Evolutionary conservation across 2,888 invertebrate genomes (phyloP), one percentile per base, ranked within the genome.

Genomic region (Hypercompe scribonia): DNA sequence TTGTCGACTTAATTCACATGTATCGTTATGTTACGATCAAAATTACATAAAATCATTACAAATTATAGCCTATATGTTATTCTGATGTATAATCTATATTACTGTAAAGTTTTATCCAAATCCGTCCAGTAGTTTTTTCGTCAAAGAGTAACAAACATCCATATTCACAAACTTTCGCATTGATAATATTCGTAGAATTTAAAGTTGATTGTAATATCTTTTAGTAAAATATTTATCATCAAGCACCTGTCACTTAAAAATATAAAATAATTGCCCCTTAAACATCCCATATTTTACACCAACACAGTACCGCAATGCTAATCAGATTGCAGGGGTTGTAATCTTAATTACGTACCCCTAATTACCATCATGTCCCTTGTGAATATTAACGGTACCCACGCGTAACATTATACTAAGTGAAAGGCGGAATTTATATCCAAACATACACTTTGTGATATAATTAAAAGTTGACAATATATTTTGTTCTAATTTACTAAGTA

Each of bases 281-380:
- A 63, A 78, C 70, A 67, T 66, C 36, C 65, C 66, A 76, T 72
- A 73, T 80, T 79, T 80, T 81, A 82, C 65, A 65, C 64, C 68
- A 73, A 75, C 77, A 72, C 84, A 80, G 76, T 76, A 73, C 71
- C 76, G 69, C 72, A 68, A 82, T 78, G 78, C 77, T 84, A 84
- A 84, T 81, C 84, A 80, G 82, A 84, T 84, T 84, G 71, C 72
- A 72, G 76, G 80, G 86, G 84, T 75, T 75, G 68, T 83, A 85
- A 85, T 85, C 78, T 84, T 76, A 84, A 84, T 84, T 80, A 81
- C 73, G 64, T 76, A 74, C 68, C 80, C 76, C 77, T 85, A 78
- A 85, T 84, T 84, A 84, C 73, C 63, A 74, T 73, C 74, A 74
- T 75, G 82, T 79, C 82, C 84, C 80, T 84, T 71, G 65, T 85